A percentile compares a stretch with the other conserved stretches of the same genome.
phyloP scores from a whole-genome alignment of 2,888 invertebrate genomes.

The Phania funesta region DNA sequence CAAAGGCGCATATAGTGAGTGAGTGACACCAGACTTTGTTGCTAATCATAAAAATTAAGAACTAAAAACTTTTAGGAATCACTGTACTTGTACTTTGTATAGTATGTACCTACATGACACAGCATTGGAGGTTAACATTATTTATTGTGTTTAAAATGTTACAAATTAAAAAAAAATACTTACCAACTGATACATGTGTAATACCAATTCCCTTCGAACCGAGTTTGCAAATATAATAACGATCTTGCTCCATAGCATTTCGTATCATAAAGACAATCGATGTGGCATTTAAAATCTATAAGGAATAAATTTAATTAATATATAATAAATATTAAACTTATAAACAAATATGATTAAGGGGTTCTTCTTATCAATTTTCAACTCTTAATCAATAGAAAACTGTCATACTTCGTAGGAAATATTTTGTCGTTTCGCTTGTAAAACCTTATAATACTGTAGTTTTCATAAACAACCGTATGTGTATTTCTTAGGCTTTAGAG shows the following conservation, averaged over 20 bases:
- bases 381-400: too few species aligned
- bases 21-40: not conserved
- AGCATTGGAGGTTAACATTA: conserved; percentile 34
- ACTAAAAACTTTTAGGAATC: not conserved
- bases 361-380: too few species aligned
- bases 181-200: conserved; percentile 72
- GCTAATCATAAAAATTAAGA: not conserved
- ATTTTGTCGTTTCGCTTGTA: too few species aligned
- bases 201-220: conserved; percentile 72
- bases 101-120: too few species aligned
- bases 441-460: too few species aligned
- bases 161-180: conserved; percentile 17
- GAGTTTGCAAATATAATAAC: conserved; percentile 73
- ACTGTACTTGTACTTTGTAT: not conserved
- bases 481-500: too few species aligned
- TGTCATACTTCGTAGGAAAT: too few species aligned
- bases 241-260: conserved; percentile 72
- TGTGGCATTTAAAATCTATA: conserved; percentile 71
- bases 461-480: too few species aligned
- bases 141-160: conserved; percentile 10
- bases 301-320: conserved; percentile 1
- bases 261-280: conserved; percentile 71
- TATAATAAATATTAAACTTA: too few species aligned
- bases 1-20: not conserved
- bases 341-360: too few species aligned